Evolutionary conservation across 2,888 invertebrate species (phyloP), one percentile per base, ranked within the genome.

Genomic region (Brachyptera putata): DNA sequence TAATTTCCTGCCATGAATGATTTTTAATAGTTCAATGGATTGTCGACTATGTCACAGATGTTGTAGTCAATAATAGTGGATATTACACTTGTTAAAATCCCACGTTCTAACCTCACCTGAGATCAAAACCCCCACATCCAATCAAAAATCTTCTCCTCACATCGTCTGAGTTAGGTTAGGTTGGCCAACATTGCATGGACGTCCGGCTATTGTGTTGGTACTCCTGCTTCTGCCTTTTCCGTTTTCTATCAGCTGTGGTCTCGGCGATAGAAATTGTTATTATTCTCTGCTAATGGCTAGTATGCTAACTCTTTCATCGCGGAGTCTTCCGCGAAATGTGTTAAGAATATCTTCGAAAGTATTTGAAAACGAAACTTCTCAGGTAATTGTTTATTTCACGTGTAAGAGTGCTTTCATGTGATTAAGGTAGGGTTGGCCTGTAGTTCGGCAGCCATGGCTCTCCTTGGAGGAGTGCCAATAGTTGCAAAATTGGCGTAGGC

Each of bases 1-100:
- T 89, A 90, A 70, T 80, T 82, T 67, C 80, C 80, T 72, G 84
- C 84, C 85, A 85, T 87, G 11, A 5, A 30, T 5, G 30, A 11
- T n/a, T n/a, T n/a, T n/a, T n/a, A n/a, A n/a, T n/a, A n/a, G n/a
- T n/a, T n/a, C n/a, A n/a, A n/a, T n/a, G n/a, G n/a, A n/a, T n/a
- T n/a, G n/a, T n/a, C n/a, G n/a, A n/a, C n/a, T n/a, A n/a, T n/a
- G n/a, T n/a, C n/a, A n/a, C n/a, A n/a, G n/a, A n/a, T n/a, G n/a
- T n/a, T n/a, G n/a, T n/a, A n/a, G n/a, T n/a, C n/a, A n/a, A n/a
- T n/a, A n/a, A n/a, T n/a, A n/a, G n/a, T n/a, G n/a, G n/a, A n/a
- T n/a, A n/a, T n/a, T n/a, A n/a, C n/a, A n/a, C n/a, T n/a, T n/a
- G n/a, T n/a, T n/a, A n/a, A n/a, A n/a, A n/a, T n/a, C n/a, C n/a